Evolutionary conservation across 2,797 vertebrate species (phyloP), one percentile per base, ranked within the genome.

Genomic region (Malacoraja senta): DNA sequence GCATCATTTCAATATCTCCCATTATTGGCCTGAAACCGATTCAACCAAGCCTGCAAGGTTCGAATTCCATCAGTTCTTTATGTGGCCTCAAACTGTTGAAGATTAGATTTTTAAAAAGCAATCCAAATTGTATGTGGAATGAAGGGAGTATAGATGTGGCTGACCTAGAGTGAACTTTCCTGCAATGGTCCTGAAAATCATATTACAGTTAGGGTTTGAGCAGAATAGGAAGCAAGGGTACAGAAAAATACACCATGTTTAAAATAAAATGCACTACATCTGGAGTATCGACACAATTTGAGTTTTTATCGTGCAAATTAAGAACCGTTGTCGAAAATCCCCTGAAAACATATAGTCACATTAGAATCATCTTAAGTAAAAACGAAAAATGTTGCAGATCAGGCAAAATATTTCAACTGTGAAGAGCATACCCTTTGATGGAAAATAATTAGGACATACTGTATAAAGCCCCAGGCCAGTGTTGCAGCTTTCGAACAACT

Each of bases 371-470:
- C 19, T 84, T 26, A 84, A 84, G 10, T 29, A n/a, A 15, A 13
- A 86, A 3, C 63, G 29, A 58, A 61, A 63, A 63, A 13, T 63
- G 58, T 29, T 15, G 13, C 83, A 63, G n/a, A n/a, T 86, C 58
- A n/a, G 58, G 58, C n/a, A 32, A 86, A 86, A 86, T 86, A 61
- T 15, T 86, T 84, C 26, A n/a, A 84, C 81, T 63, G 58, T 13
- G n/a, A 63, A 10, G 61, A 84, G 17, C n/a, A 88, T 19, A 88
- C 65, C 17, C 84, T 35, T 88, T 88, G 29, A 35, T 68, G 84
- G 17, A 88, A 88, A 88, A 68, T 35, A 88, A 68, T 88, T 88
- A 68, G 63, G 84, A 35, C 84, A 24, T 63, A 53, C 44, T 53
- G 44, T 53, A 68, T 32, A 88, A 88, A 68, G 61, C 84, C 61